phyloP scores from a whole-genome alignment of 2,113 vertebrate species.

The Thryonomys swinderianus region DNA sequence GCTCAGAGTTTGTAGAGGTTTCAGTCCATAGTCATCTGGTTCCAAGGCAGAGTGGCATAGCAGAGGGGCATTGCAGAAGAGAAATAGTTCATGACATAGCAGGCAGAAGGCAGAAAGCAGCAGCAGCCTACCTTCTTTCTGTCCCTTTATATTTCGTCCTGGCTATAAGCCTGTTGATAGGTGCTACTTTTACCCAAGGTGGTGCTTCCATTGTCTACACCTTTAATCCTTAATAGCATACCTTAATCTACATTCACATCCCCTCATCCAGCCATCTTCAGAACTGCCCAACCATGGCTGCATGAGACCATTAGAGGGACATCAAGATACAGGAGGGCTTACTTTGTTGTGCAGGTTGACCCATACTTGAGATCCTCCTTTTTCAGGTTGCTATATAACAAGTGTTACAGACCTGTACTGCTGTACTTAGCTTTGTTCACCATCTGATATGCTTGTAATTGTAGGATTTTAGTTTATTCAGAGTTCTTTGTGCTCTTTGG shows the following conservation, averaged over 20 bases:
- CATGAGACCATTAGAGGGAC: no score
- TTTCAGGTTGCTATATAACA: background rate
- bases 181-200: background rate
- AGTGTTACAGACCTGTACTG: background rate
- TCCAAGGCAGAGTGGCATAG: background rate
- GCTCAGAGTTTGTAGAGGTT: background rate
- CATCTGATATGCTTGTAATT: background rate
- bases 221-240: background rate
- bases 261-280: background rate
- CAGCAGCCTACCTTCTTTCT: background rate
- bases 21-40: background rate
- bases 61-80: no score
- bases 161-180: background rate
- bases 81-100: background rate
- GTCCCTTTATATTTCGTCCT: background rate
- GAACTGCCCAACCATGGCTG: background rate
- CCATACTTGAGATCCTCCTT: background rate
- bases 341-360: background rate
- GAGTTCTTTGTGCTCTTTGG: background rate
- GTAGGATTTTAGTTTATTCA: background rate
- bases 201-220: background rate
- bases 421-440: background rate
- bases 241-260: background rate
- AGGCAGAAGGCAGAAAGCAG: background rate
- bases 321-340: background rate